Evolutionary conservation across 2,888 invertebrate genomes (phyloP), one percentile per base, ranked within the genome.

Genomic region (Polydrusus tereticollis): DNA sequence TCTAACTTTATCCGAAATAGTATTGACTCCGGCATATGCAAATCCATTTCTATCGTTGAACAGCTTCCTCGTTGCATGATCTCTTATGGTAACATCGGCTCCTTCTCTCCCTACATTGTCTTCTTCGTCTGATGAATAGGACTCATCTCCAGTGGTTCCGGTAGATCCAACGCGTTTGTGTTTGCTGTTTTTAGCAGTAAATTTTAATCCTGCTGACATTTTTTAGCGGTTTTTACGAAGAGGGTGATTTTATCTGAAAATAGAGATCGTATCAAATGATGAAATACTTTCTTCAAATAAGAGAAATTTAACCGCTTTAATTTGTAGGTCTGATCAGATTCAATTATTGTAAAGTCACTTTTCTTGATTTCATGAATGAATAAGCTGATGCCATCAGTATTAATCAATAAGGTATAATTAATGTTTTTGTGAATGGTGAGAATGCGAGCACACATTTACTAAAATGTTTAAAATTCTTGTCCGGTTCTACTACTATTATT

Each of bases 101-200:
- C 87, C 87, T 6, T 41, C 41, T 41, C 14, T 6, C 16, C 87
- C 87, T n/a, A 78, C 75, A 72, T 83, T 81, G 75, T 87, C 87
- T 41, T 86, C 86, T 73, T 88, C 88, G 77, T 88, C 88, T 16
- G 87, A 87, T 1, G 87, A 87, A 78, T 86, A 87, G 45, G 87
- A 88, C 79, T 88, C 88, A 78, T 88, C 88, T 1, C 87, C 88
- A 12, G 88, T 88, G 8, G 88, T 88, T 0, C 88, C 88, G 16
- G 87, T 88, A 12, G 87, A 87, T 3, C 83, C 83, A 3, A 80
- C 81, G 10, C 83, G 77, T 69, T 80, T 80, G 74, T 83, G 83
- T 63, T 81, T 80, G 58, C 76, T 77, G 5, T 74, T 38, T 10
- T 73, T 67, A 59, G 58, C 47, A 1, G 33, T 6, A 16, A 45